Evolutionary conservation across 2,113 vertebrate species (phyloP), one percentile per base, ranked within the genome.

Genomic region (Paramormyrops kingsleyae): DNA sequence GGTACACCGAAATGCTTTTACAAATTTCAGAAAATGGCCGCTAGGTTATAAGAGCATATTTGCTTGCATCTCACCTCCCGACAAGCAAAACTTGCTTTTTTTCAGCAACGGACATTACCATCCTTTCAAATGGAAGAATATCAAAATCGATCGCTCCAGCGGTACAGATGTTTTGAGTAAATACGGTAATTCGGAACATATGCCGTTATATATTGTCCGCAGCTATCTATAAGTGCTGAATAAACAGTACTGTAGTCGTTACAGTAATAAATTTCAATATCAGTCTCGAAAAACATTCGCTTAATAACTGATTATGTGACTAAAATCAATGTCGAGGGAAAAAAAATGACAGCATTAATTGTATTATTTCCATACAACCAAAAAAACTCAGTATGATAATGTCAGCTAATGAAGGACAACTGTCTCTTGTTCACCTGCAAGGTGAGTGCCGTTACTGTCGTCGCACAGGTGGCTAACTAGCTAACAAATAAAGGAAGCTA

Each of bases 21-120:
- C 85, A 87, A 87, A 17, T 53, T 27, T 52, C 27, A 87, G 49
- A 87, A 87, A 87, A 87, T 87, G 85, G 85, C 85, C 85, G 85
- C 47, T 53, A 87, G 85, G 50, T 53, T 53, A 53, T 35, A 53
- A 35, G 5, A 56, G 47, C 27, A 84, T 47, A n/a, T 87, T 53
- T 56, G 50, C 50, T 50, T 56, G 27, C 47, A 53, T 80, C 74
- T 42, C 74, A 80, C 74, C 35, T 42, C 35, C 17, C 74, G 35
- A 80, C 74, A 80, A 42, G 1, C 74, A 80, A 80, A 80, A 80
- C 74, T 80, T 19, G 74, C 2, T 80, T 77, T 80, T 70, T 77
- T 39, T 42, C 35, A 39, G n/a, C 31, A 27, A 70, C 62, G 10
- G 10, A 5, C 62, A 70, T 31, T 31, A 70, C 17, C 35, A 86